Evolutionary conservation across 2,113 vertebrate species (phyloP), one percentile per base, ranked within the genome.

Genomic region (Apistogramma diplotaenia): DNA sequence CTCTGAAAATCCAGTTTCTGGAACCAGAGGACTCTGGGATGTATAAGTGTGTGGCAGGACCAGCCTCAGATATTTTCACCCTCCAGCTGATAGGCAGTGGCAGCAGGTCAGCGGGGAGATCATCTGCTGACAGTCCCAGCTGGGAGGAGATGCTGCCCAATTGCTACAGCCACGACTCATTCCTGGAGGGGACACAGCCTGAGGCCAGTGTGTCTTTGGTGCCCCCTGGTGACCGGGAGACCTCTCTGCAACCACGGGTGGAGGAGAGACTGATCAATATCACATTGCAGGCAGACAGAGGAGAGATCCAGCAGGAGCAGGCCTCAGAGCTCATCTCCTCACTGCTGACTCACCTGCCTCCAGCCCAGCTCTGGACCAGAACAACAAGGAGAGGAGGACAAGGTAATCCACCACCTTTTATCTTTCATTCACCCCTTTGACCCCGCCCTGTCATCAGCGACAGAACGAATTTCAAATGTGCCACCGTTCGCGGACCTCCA

Each of bases 11-110:
- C 83, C 96, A 96, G 6, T 93, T 90, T 19, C 92, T 99, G 0
- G 92, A 95, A 0, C 85, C 95, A 0, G 7, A 79, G 0, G 96
- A 99, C 43, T 95, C 95, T 0, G 98, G 98, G 0, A 89, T 95
- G 43, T 99, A 99, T 89, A 92, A 91, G 5, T 99, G 98, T 62
- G 23, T 97, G 0, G 96, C 97, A 0, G 96, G 96, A 60, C 79
- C 96, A 0, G 96, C 74, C 2, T 95, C 89, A 0, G 96, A 97
- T 19, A 94, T 91, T 0, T 95, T 96, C 8, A 93, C 96, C 4
- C 95, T 99, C 9, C 97, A 97, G 61, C 95, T 99, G 51, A 97
- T 98, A 1, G 96, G 97, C 0, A 92, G 93, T 0, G 95, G 96
- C 86, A 95, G 96, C 90, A 86, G 94, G 16, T 93, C 97, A 25